phyloP scores from a whole-genome alignment of 2,797 vertebrate species.

The Leptatherina wallacei region DNA sequence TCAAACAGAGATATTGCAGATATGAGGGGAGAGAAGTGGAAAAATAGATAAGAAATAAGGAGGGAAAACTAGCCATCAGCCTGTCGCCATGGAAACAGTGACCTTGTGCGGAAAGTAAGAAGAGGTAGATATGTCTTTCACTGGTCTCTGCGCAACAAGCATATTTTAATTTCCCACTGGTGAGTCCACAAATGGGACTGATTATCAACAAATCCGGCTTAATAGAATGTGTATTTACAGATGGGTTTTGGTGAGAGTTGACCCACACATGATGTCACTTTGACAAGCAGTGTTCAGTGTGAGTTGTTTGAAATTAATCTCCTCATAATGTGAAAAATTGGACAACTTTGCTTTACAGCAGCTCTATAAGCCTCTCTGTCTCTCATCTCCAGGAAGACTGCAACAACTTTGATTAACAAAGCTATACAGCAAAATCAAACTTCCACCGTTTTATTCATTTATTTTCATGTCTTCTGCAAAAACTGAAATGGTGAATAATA shows the following conservation, averaged over 20 bases:
- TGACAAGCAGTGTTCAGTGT: constrained; percentile 2
- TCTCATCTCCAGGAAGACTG: constrained; percentile 25
- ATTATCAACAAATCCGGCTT: constrained; percentile 25
- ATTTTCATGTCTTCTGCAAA: constrained; percentile 9
- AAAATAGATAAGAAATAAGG: constrained; percentile 72
- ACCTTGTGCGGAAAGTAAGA: constrained; percentile 76
- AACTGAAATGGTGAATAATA: background rate
- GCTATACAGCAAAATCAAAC: background rate
- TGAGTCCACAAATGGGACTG: constrained; percentile 40
- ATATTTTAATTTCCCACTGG: constrained; percentile 61
- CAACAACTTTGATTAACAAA: constrained; percentile 17
- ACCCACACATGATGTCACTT: constrained; percentile 12
- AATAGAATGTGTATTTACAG: constrained; percentile 22
- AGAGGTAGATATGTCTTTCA: constrained; percentile 70
- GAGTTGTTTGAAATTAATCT: constrained; percentile 31
- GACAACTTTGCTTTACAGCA: constrained; percentile 5
- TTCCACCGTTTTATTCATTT: background rate
- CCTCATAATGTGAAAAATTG: constrained; percentile 3
- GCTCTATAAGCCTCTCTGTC: constrained; percentile 18
- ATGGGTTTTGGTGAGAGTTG: constrained; percentile 29
- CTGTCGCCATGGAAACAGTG: constrained; percentile 82
- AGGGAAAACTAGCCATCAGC: constrained; percentile 78
- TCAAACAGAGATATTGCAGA: constrained; percentile 76
- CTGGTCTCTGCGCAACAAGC: constrained; percentile 68
- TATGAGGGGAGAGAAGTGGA: constrained; percentile 68